Evolutionary conservation across 2,797 vertebrate genomes (phyloP), one percentile per base, ranked within the genome.

Genomic region (Sphaeramia orbicularis): DNA sequence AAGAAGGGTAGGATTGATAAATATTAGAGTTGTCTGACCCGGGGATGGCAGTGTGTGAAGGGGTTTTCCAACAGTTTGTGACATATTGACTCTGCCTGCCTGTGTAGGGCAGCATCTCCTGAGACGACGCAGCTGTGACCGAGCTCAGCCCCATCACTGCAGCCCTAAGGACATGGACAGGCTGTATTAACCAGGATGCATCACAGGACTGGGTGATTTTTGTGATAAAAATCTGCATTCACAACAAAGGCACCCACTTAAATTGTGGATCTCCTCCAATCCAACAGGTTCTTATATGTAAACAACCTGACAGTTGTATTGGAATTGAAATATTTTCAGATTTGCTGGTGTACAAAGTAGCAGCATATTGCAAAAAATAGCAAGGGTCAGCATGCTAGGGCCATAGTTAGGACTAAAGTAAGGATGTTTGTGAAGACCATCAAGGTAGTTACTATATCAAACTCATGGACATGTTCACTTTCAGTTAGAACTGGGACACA

Each of bases 11-110:
- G 51, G 0, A 19, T 42, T 49, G 18, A 8, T 19, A 5, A 18
- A 6, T 14, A 4, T 65, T 1, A 24, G 1, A 0, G 8, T 40
- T 7, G 43, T 61, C 94, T 93, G 60, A 97, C 97, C 94, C 92
- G 82, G 0, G 19, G 18, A 37, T 97, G 96, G 61, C 96, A 98
- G 14, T 91, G 92, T 21, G 30, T 71, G 84, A 98, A 98, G 6
- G 95, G 94, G 2, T 44, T 42, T 0, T 92, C 88, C 74, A 95
- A 87, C 10, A 98, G 91, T 16, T 24, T 76, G 27, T 89, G 81
- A 13, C 97, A 98, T 1, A 72, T 3, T 0, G 92, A 77, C 62
- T 94, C 92, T 0, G 95, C 96, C 6, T 76, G 81, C 0, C 12
- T 70, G 10, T 16, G 74, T 0, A 92, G 58, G 0, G 6, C 32